These are phyloP conservation scores for Margarornis squamiger DNA, from an alignment of 2,797 vertebrate species.

Conservation along the genomic window DNA sequence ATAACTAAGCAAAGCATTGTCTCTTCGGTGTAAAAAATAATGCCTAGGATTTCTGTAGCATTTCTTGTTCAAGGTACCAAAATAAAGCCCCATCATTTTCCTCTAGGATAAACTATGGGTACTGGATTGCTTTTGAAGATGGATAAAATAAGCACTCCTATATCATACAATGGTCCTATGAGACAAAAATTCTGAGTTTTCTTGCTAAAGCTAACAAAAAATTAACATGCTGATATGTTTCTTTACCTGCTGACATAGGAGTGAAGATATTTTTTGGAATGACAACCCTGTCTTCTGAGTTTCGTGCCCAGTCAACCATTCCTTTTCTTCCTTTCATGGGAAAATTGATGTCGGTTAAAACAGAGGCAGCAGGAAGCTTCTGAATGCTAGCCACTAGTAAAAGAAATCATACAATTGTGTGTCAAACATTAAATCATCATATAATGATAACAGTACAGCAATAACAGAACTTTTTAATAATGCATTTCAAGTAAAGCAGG, in stretches of 20 bases:
- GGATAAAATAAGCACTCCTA: neutral
- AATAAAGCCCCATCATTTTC: neutral
- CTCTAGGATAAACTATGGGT: neutral
- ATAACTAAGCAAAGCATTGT: neutral
- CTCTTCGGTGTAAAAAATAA: neutral
- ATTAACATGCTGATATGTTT: neutral
- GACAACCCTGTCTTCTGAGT: constrained; percentile 97
- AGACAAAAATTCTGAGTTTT: neutral
- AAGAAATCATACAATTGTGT: neutral
- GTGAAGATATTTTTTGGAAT: constrained; percentile 97
- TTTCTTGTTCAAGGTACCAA: neutral
- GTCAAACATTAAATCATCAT: neutral
- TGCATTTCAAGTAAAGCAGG: neutral
- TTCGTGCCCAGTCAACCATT: constrained; percentile 99
- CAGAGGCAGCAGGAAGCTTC: constrained; percentile 95
- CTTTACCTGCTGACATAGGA: constrained; percentile 92
- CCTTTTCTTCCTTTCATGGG: constrained; percentile 99
- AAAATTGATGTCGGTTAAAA: constrained; percentile 98
- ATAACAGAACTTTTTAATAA: neutral
- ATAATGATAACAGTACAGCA: neutral
- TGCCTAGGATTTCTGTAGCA: neutral
- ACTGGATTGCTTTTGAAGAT: neutral
- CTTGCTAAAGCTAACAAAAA: neutral
- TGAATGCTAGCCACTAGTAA: constrained; percentile 95
- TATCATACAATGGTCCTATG: neutral